These are phyloP conservation scores for Cyanistes caeruleus DNA, from an alignment of 2,113 vertebrate genomes.

Conservation along the genomic window DNA sequence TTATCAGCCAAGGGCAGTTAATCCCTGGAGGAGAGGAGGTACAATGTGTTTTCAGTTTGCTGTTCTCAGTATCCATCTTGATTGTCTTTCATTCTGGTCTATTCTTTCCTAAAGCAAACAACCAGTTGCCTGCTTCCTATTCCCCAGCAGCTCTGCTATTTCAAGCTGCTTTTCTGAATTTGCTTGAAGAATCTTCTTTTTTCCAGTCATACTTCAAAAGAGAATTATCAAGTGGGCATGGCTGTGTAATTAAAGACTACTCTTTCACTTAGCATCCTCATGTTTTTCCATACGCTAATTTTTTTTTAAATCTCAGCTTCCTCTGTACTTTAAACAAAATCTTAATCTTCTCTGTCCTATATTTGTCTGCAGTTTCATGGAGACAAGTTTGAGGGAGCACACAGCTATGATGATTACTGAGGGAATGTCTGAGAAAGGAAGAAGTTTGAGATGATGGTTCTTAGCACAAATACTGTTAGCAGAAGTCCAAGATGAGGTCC, in stretches of 20 bases:
- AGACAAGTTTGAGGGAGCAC: neutral
- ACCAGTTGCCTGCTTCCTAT: neutral
- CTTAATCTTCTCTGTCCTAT: neutral
- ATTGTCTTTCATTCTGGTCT: constrained; percentile 6
- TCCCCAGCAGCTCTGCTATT: neutral
- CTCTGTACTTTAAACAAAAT: neutral
- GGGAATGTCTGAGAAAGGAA: neutral
- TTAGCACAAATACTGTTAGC: neutral
- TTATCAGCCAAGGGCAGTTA: neutral
- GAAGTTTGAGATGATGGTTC: neutral
- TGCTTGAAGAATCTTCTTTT: constrained; percentile 9
- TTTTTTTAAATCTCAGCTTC: neutral
- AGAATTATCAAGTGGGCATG: neutral
- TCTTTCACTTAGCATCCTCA: neutral
- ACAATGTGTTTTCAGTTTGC: neutral
- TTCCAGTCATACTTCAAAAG: constrained; percentile 30
- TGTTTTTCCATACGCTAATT: neutral
- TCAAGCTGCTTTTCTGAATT: neutral
- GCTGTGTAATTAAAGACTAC: neutral
- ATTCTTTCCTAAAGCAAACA: neutral
- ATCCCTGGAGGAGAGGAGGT: neutral
- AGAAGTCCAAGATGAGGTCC: neutral
- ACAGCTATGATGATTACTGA: neutral
- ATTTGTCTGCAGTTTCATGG: neutral
- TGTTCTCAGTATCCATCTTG: neutral